Evolutionary conservation across 64 coral and sea anemone genomes (phyloP).

Genomic region (Montipora capricornis): DNA sequence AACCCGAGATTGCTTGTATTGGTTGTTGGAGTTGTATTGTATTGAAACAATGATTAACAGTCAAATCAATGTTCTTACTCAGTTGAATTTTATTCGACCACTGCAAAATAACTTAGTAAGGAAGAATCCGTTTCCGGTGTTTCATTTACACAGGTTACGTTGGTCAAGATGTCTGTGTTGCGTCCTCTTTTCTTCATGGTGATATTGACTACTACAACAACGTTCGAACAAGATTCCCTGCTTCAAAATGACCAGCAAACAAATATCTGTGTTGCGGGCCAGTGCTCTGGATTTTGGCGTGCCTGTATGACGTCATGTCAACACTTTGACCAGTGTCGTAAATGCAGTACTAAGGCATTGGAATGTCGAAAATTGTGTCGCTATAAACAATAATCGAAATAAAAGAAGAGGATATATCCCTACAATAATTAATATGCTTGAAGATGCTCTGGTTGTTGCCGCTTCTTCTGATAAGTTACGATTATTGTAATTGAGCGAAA

Average conservation of each 20-base stretch:
- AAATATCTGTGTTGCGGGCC: background rate
- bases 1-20: no score
- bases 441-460: background rate
- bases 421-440: background rate
- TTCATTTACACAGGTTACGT: background rate
- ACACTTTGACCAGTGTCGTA: background rate
- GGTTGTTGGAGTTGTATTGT: no score
- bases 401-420: background rate
- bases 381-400: no score
- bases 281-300: constrained; percentile 1
- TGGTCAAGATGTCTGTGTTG: background rate
- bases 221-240: background rate
- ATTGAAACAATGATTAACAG: no score
- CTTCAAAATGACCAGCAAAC: background rate
- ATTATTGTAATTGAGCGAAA: no score
- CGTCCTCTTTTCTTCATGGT: background rate
- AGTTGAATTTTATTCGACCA: no score
- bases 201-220: background rate
- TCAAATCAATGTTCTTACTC: no score
- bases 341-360: background rate
- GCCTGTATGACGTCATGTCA: constrained; percentile 38
- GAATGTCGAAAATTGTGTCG: background rate
- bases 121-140: background rate
- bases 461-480: background rate
- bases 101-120: background rate